These are phyloP conservation scores for Vanessa tameamea DNA, from an alignment of 1,140 invertebrate species.

Conservation along the genomic window DNA sequence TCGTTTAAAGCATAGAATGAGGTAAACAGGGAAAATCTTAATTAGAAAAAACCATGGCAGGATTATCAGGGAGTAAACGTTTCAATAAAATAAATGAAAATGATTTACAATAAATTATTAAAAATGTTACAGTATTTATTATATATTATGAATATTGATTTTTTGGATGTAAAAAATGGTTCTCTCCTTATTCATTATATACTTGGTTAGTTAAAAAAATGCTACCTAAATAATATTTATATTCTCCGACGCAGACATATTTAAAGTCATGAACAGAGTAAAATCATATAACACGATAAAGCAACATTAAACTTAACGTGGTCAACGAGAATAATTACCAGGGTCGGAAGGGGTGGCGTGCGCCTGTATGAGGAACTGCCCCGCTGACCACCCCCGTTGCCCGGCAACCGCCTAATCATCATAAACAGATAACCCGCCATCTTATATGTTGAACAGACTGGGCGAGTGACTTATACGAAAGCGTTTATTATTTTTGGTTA, in stretches of 20 bases:
- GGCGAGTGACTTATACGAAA: neutral
- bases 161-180: too few species aligned
- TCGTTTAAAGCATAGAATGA: slow-evolving; percentile 71
- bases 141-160: too few species aligned
- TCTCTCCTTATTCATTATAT: too few species aligned
- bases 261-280: neutral
- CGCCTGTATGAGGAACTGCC: slow-evolving; percentile 69
- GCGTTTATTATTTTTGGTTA: neutral
- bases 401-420: slow-evolving; percentile 78
- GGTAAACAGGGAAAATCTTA: slow-evolving; percentile 38
- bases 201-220: too few species aligned
- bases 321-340: slow-evolving; percentile 69
- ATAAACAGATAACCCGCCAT: slow-evolving; percentile 79
- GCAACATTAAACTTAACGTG: slow-evolving; percentile 55
- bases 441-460: slow-evolving; percentile 51
- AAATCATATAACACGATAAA: slow-evolving; percentile 35
- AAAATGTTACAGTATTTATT: too few species aligned
- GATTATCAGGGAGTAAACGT: neutral
- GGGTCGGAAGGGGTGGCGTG: slow-evolving; percentile 50
- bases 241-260: too few species aligned
- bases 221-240: too few species aligned
- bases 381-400: slow-evolving; percentile 76
- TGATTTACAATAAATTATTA: too few species aligned
- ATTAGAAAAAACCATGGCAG: slow-evolving; percentile 28
- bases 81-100: neutral